Evolutionary conservation across 1,140 invertebrate genomes (phyloP), one percentile per base, ranked within the genome.

Genomic region (Drosophila lini): DNA sequence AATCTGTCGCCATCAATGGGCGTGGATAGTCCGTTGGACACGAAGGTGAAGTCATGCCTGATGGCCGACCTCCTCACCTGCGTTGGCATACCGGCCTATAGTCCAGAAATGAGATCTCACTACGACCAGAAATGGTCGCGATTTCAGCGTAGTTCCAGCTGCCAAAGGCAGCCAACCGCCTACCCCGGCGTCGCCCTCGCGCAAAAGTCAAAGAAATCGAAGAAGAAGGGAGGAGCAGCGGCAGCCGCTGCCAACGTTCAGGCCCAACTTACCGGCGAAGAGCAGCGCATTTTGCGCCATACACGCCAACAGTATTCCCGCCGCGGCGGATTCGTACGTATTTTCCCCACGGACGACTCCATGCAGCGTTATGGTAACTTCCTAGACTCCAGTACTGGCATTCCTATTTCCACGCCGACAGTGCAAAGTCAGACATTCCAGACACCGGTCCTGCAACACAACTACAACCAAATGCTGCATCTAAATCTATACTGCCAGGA

Each of bases 1-100:
- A 99, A 99, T 93, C 93, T 99, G 3, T 98, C 97, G 1, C 98
- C 98, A 1, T 98, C 97, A 74, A 93, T 99, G 76, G 97, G 97
- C 55, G 98, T 98, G 92, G 97, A 98, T 93, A 97, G 97, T 74
- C 97, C 97, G 0, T 92, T 99, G 48, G 98, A 99, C 93, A 95
- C 97, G 31, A 96, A 97, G 91, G 95, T 99, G 2, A 99, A 99
- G 93, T 97, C 97, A 1, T 97, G 97, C 9, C 95, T 99, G 88
- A 93, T 98, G 74, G 95, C 97, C 8, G 98, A 99, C 94, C 93
- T 98, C 4, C 94, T 99, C 45, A 98, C 97, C 47, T 94, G 99
- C 60, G 95, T 98, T 68, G 98, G 98, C 53, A 94, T 98, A 58
- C 96, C 96, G 9, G 96, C 97, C 10, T 94, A 96, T 73, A 96